These are phyloP conservation scores for Auanema freiburgensis DNA, from an alignment of 2,888 invertebrate species.

Conservation along the genomic window DNA sequence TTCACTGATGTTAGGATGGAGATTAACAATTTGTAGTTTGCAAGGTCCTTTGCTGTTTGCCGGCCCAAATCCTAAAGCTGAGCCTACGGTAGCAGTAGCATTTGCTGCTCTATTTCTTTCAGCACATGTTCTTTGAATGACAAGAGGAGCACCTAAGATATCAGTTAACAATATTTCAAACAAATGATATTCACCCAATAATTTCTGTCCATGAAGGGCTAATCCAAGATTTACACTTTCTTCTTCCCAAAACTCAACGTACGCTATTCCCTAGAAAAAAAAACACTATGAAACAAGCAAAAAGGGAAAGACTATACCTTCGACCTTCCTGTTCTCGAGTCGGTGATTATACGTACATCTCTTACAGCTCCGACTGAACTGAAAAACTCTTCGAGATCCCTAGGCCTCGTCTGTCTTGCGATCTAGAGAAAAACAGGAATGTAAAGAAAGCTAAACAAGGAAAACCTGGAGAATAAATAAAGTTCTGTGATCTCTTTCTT, in stretches of 20 bases:
- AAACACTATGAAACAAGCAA: neutral
- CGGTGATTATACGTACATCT: slow-evolving; percentile 96
- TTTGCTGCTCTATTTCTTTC: slow-evolving; percentile 71
- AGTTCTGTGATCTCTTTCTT: slow-evolving; percentile 96
- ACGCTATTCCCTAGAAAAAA: slow-evolving; percentile 81
- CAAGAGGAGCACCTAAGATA: slow-evolving; percentile 79
- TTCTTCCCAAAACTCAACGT: slow-evolving; percentile 96
- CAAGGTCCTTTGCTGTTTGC: slow-evolving; percentile 25
- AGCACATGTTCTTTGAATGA: slow-evolving; percentile 95
- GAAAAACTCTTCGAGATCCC: slow-evolving; percentile 82
- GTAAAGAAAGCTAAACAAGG: too few relatives aligned
- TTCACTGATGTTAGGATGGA: slow-evolving; percentile 69
- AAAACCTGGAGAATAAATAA: slow-evolving; percentile 97
- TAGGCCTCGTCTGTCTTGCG: slow-evolving; percentile 56
- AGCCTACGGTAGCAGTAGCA: slow-evolving; percentile 59
- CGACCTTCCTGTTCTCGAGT: slow-evolving; percentile 95
- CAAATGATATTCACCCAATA: slow-evolving; percentile 72
- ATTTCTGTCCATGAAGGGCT: slow-evolving; percentile 90
- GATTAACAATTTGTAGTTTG: slow-evolving; percentile 26
- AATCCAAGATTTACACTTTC: slow-evolving; percentile 77
- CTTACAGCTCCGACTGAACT: slow-evolving; percentile 93
- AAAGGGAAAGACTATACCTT: slow-evolving; percentile 69
- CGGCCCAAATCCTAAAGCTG: slow-evolving; percentile 66
- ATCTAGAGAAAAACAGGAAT: slow-evolving; percentile 35
- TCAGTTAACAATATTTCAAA: neutral